Percentiles rank a stretch among this genome's conserved stretches.
phyloP scores from a whole-genome alignment of 2,797 vertebrate species.

The Schizopygopsis malacanthus region DNA sequence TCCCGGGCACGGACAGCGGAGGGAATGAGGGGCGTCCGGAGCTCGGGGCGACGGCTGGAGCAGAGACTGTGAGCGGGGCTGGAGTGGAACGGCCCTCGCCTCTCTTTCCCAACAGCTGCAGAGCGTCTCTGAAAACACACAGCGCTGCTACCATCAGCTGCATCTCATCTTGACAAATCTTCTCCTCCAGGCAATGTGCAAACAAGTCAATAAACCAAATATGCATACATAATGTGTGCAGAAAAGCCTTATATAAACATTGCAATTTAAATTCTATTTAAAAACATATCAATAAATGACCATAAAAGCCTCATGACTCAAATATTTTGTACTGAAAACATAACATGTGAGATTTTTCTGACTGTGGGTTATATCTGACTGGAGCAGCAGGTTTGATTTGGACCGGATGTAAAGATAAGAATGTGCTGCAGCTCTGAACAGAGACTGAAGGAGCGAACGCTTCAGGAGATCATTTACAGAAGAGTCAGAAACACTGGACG shows the following conservation, averaged over 20 bases:
- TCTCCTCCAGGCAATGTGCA: too few relatives aligned
- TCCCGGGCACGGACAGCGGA: slow-evolving; percentile 85
- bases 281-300: neutral
- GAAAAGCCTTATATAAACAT: neutral
- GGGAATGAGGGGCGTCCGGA: slow-evolving; percentile 83
- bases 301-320: neutral
- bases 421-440: neutral
- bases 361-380: neutral
- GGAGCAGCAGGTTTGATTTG: neutral
- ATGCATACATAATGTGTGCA: too few relatives aligned
- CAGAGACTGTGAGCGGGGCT: slow-evolving; percentile 24
- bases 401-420: neutral
- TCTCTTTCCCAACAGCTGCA: slow-evolving; percentile 84
- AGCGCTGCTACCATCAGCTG: too few relatives aligned
- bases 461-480: neutral
- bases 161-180: too few relatives aligned
- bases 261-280: too few relatives aligned
- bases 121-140: slow-evolving; percentile 82
- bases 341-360: neutral
- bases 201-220: too few relatives aligned
- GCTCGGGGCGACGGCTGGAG: slow-evolving; percentile 59
- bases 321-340: neutral
- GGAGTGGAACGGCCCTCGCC: slow-evolving; percentile 61
- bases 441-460: neutral
- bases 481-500: neutral